Base-by-base conservation (phyloP, 2,797 vertebrate species). In the Rhadinocentrus ornatus region DNA sequence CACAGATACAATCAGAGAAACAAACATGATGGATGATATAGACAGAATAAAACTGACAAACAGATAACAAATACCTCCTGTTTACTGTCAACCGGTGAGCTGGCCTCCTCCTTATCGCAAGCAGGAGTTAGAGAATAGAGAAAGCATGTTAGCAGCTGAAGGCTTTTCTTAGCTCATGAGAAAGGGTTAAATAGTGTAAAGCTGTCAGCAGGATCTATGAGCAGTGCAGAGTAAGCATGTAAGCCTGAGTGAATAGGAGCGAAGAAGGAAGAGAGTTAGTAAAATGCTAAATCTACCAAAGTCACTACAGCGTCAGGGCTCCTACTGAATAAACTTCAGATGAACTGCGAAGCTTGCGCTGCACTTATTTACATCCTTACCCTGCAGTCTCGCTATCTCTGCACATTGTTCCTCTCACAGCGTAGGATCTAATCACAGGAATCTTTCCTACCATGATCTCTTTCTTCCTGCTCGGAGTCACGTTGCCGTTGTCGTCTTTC, bases 391-490 rank as follows among this genome's bases (percentile, higher is more conserved):
- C 9, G 27, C 26, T 29, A 48, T 56, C 12, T 56, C 54, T 32
- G 41, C 66, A 41, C 35, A 64, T 58, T 26, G 7, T 62, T 53
- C 41, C 46, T 3, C 35, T 15, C 37, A 34, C 3, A 29, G 22
- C 9, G 20, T 2, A 15, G 2, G 31, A 41, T 5, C 13, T 18
- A 41, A 41, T 18, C 18, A n/a, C 22, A 7, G 52, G 64, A 68
- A 37, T 31, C 31, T 46, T 64, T 1, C 29, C n/a, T 95, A 99
- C 97, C 97, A 96, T 96, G 52, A 99, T 91, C 70, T 99, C 97
- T 71, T 96, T 99, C 91, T 97, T 99, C 85, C 93, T 97, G 46
- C 95, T 98, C 0, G 97, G 98, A 0, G 96, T 95, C 66, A 94
- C 93, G 70, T 96, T 87, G 75, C 95, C 95, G 1, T 96, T 95